Base-by-base conservation (phyloP, 2,797 vertebrate species). In the Danio kyathit region DNA sequence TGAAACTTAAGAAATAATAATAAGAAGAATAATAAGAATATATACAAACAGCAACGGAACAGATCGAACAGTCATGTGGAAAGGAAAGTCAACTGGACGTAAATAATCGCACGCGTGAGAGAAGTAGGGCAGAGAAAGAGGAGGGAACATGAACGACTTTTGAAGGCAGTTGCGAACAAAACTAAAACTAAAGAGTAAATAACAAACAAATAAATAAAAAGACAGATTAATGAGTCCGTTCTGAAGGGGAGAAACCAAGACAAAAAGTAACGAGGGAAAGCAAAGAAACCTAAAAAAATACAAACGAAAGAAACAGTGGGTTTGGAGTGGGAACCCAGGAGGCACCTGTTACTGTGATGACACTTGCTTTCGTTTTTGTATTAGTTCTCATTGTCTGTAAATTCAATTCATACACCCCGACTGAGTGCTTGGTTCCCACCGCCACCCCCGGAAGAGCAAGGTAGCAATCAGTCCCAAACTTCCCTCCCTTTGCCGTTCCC, bases 1-100 rank as follows among this genome's bases (percentile, higher is more conserved):
- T 99, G 98, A 98, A 99, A 99, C 97, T 99, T 98, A 99, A 99
- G 95, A 99, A 96, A 99, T 98, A 97, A 99, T 94, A 94, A 99
- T 98, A 97, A 99, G 94, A 94, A 94, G 88, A 89, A 88, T 85
- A 92, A 96, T 94, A 95, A 98, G 90, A 95, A 94, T 98, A 98
- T 97, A 98, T 98, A 99, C 98, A 99, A 99, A 99, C 97, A 99
- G 97, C 97, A 99, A 99, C 97, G 96, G 94, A 99, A 99, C 96
- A 96, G 91, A 99, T 97, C 96, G 96, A 94, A 98, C 97, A 99
- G 97, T 98, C 97, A 98, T 98, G 97, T 98, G 96, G 92, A 95
- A 95, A 92, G 86, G 89, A 89, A 95, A 94, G 87, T 89, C 84
- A 94, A 94, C 91, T 85, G 92, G 94, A 94, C 94, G 88, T 91